Conservation (phyloP, 2,888 invertebrate genomes). For the Orchestes rusci region DNA sequence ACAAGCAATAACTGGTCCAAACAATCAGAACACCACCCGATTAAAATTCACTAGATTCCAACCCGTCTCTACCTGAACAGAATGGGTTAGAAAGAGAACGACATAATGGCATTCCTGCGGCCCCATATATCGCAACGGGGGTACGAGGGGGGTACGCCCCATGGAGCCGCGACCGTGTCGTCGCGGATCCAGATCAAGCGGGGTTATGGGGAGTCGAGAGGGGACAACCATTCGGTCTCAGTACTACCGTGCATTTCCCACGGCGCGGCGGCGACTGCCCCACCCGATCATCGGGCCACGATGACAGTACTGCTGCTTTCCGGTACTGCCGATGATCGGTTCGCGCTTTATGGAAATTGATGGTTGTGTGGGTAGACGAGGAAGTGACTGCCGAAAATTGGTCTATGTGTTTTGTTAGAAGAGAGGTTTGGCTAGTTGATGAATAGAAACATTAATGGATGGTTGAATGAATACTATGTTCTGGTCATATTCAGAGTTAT, state of each 20-base stretch:
- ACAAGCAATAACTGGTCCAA: too few relatives aligned
- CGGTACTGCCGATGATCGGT: constrained; percentile 11
- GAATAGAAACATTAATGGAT: too few relatives aligned
- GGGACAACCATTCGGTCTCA: constrained; percentile 37
- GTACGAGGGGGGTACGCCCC: constrained; percentile 6
- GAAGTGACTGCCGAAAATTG: neutral
- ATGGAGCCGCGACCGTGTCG: constrained; percentile 19
- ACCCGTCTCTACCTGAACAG: too few relatives aligned
- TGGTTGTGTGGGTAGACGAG: constrained; percentile 1
- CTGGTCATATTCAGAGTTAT: too few relatives aligned
- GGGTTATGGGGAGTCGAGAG: constrained; percentile 37
- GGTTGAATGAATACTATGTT: too few relatives aligned
- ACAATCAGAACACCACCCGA: too few relatives aligned
- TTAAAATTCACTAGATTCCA: too few relatives aligned
- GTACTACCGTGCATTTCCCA: constrained; percentile 59
- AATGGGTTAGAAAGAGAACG: too few relatives aligned
- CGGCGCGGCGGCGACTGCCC: constrained; percentile 33
- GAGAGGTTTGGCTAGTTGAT: neutral
- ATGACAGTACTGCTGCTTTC: constrained; percentile 18
- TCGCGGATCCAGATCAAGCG: constrained; percentile 24
- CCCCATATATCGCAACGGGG: constrained; percentile 14
- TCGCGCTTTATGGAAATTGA: constrained; percentile 7
- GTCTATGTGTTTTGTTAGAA: neutral
- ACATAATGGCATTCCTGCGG: constrained; percentile 17
- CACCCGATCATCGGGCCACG: constrained; percentile 15